These are phyloP conservation scores for Xanthia icteritia DNA, from an alignment of 2,888 invertebrate genomes.

Conservation along the genomic window DNA sequence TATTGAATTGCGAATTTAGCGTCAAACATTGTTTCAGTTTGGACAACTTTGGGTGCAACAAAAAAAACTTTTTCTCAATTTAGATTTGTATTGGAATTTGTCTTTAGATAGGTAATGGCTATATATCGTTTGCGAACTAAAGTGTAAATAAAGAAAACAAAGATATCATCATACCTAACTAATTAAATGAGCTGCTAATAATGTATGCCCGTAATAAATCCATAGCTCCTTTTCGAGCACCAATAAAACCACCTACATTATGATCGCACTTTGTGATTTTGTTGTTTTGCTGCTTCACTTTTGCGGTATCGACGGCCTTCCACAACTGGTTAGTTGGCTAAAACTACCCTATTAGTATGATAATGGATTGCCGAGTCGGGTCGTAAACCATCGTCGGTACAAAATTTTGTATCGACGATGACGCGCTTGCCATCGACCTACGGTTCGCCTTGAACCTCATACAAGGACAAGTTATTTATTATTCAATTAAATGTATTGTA, in stretches of 20 bases:
- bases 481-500: constrained; percentile 58
- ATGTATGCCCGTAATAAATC: constrained; percentile 44
- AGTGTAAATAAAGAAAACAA: neutral
- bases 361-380: constrained; percentile 78
- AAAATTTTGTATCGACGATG: constrained; percentile 59
- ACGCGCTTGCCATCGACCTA: constrained; percentile 55
- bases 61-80: neutral
- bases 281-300: constrained; percentile 56
- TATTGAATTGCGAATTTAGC: neutral
- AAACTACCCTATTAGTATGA: constrained; percentile 85
- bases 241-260: constrained; percentile 55
- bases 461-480: constrained; percentile 66
- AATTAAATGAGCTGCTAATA: constrained; percentile 30
- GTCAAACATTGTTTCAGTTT: neutral
- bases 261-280: constrained; percentile 52
- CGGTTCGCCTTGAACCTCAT: constrained; percentile 65
- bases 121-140: neutral
- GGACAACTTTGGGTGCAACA: neutral
- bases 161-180: neutral
- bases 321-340: constrained; percentile 75
- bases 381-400: constrained; percentile 74
- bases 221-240: constrained; percentile 38
- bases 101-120: neutral
- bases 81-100: neutral
- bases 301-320: constrained; percentile 66